Conservation (phyloP, 2,113 vertebrate genomes). For the Amphilophus citrinellus region DNA sequence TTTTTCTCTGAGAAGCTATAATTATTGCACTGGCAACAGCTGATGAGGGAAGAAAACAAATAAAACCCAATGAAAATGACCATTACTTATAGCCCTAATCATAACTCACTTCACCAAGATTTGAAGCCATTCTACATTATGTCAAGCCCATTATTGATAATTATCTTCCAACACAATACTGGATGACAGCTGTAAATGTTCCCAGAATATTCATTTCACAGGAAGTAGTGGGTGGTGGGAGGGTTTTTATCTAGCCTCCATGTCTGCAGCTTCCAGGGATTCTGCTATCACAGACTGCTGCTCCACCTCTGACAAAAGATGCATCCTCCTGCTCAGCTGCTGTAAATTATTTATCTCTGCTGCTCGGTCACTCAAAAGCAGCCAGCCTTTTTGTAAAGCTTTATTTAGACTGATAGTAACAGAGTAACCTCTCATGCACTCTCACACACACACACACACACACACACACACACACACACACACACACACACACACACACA, state of each 20-base stretch:
- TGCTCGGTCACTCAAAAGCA: slow-evolving; percentile 22
- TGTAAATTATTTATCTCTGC: slow-evolving; percentile 57
- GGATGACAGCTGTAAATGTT: slow-evolving; percentile 32
- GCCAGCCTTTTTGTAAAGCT: not conserved
- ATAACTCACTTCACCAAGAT: not conserved
- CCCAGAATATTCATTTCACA: slow-evolving; percentile 53
- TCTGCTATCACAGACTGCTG: slow-evolving; percentile 46
- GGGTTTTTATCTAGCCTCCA: slow-evolving; percentile 44
- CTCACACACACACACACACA: no score
- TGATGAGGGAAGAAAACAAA: not conserved
- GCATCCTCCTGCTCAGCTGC: slow-evolving; percentile 18
- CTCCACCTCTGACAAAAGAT: slow-evolving; percentile 52
- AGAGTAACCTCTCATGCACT: slow-evolving; percentile 13
- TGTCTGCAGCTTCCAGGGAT: slow-evolving; percentile 53
- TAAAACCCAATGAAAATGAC: not conserved
- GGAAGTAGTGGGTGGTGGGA: slow-evolving; percentile 64
- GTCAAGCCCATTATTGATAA: not conserved
- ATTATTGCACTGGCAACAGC: not conserved
- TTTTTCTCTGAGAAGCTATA: not conserved
- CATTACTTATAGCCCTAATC: not conserved
- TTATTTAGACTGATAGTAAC: slow-evolving; percentile 36
- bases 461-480: no score
- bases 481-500: no score
- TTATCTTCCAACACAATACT: slow-evolving; percentile 26
- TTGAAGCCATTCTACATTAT: not conserved